These are phyloP conservation scores for Caenorhabditis latens DNA, from an alignment of 1,140 invertebrate genomes.

Conservation along the genomic window DNA sequence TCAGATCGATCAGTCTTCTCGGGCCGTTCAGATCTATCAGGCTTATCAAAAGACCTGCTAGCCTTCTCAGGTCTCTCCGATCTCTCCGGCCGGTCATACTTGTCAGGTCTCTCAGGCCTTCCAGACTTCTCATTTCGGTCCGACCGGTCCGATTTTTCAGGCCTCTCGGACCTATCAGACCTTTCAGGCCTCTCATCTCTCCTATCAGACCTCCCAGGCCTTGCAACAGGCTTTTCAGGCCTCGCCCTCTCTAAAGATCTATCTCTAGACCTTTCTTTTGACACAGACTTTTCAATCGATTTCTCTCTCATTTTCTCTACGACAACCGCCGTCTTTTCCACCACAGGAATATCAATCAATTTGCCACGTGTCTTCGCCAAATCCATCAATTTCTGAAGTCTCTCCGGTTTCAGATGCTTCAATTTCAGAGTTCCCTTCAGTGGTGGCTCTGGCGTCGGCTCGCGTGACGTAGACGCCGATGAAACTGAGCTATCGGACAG, in stretches of 20 bases:
- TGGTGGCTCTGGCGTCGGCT: not conserved
- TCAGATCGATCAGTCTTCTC: not conserved
- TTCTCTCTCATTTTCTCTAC: not conserved
- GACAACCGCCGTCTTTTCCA: not conserved
- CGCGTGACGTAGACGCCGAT: not conserved
- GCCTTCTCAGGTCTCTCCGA: too few species aligned
- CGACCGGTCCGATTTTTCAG: too few species aligned
- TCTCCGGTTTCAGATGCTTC: constrained; percentile 7
- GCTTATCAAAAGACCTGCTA: too few species aligned
- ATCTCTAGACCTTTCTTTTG: not conserved
- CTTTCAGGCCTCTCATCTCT: too few species aligned
- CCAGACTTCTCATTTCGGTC: too few species aligned
- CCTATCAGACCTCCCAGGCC: too few species aligned
- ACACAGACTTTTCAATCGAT: not conserved
- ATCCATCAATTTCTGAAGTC: not conserved
- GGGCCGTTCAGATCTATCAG: not conserved
- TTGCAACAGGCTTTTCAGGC: too few species aligned
- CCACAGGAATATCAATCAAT: not conserved
- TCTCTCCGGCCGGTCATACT: too few species aligned
- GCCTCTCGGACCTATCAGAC: too few species aligned
- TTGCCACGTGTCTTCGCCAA: constrained; percentile 2
- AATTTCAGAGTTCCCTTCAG: not conserved
- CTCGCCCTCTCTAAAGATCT: not conserved
- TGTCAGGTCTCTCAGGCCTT: too few species aligned
- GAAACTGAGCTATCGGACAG: constrained; percentile 16